Conservation (phyloP, 2,888 invertebrate species). For the Brachypalpus laphriformis region DNA sequence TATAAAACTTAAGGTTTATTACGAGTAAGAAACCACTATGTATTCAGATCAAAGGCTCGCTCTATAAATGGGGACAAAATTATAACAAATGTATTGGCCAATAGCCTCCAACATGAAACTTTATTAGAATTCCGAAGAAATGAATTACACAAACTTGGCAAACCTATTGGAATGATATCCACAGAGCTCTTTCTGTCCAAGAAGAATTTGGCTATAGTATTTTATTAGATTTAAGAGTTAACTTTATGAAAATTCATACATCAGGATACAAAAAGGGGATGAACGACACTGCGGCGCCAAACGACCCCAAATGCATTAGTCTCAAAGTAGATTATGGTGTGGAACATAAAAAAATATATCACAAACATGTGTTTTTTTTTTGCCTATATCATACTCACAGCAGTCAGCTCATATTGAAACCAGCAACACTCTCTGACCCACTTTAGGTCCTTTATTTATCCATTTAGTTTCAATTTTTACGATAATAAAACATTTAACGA, state of each 20-base stretch:
- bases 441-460: background rate
- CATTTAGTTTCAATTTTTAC: background rate
- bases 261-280: conserved; percentile 4
- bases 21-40: too few relatives aligned
- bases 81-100: too few relatives aligned
- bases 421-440: conserved; percentile 14
- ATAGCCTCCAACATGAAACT: too few relatives aligned
- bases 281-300: conserved; percentile 21
- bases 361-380: background rate
- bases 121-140: background rate
- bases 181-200: background rate
- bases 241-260: conserved; percentile 17
- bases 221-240: background rate
- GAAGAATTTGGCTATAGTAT: background rate
- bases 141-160: conserved; percentile 6
- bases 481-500: conserved; percentile 17
- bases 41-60: too few relatives aligned
- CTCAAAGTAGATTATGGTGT: conserved; percentile 7
- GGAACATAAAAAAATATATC: conserved; percentile 2
- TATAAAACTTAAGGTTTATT: too few relatives aligned
- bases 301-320: conserved; percentile 35
- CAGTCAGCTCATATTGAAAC: too few relatives aligned
- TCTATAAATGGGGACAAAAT: too few relatives aligned
- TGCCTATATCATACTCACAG: background rate
- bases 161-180: background rate